Conservation (phyloP, 1,140 invertebrate genomes). For the Nasonia longicornis region DNA sequence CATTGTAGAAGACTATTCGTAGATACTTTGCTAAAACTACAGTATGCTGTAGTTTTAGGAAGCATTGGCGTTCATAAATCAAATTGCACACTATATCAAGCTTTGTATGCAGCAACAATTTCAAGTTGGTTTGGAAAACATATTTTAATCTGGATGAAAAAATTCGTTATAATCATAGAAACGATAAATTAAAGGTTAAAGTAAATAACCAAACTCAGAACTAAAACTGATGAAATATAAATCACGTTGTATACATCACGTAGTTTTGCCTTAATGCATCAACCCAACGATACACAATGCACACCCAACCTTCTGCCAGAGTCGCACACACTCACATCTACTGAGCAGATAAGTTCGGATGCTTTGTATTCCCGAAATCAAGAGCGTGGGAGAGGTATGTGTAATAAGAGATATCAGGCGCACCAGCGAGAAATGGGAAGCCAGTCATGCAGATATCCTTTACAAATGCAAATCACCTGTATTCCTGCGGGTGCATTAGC, state of each 20-base stretch:
- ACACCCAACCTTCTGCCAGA: not conserved
- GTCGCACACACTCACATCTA: not conserved
- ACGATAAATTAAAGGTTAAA: too few relatives aligned
- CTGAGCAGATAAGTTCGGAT: not conserved
- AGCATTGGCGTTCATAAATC: too few relatives aligned
- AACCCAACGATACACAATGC: not conserved
- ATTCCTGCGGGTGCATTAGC: constrained; percentile 45
- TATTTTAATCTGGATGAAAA: too few relatives aligned
- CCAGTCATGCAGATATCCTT: constrained; percentile 45
- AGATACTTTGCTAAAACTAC: too few relatives aligned
- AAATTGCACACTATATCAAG: too few relatives aligned
- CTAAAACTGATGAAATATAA: too few relatives aligned
- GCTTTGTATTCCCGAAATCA: not conserved
- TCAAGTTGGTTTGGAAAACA: too few relatives aligned
- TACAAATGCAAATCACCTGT: constrained; percentile 51
- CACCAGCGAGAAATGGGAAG: constrained; percentile 35
- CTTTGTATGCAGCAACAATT: too few relatives aligned
- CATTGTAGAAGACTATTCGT: too few relatives aligned
- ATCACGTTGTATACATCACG: not conserved
- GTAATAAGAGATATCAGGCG: constrained; percentile 17
- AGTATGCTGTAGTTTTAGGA: too few relatives aligned
- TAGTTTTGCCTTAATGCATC: not conserved
- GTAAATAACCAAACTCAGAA: too few relatives aligned
- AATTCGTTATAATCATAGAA: too few relatives aligned
- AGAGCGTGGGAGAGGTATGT: not conserved